These are phyloP conservation scores for Rhinogobius similis DNA, from an alignment of 2,113 vertebrate genomes.

Conservation along the genomic window DNA sequence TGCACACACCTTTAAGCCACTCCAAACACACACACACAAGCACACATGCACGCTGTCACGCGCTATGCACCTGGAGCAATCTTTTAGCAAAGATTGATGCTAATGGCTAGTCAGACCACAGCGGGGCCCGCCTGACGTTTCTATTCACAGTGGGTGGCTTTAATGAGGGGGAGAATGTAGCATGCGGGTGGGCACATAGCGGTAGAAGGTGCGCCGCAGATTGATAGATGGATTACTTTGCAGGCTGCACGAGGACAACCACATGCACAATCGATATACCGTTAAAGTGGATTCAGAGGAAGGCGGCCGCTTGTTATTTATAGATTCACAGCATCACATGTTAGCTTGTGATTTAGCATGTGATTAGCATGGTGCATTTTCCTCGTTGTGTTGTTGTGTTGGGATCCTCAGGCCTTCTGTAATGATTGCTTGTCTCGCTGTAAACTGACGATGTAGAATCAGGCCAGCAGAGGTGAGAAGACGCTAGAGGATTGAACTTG, in stretches of 20 bases:
- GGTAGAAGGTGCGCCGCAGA: constrained; percentile 16
- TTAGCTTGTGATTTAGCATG: constrained; percentile 15
- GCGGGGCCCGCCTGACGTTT: constrained; percentile 22
- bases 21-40: constrained; percentile 3
- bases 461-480: constrained; percentile 38
- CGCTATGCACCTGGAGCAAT: constrained; percentile 30
- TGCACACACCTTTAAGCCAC: constrained; percentile 1
- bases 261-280: neutral
- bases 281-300: constrained; percentile 46
- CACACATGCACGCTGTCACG: constrained; percentile 20
- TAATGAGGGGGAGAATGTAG: constrained; percentile 26
- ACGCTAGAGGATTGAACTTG: neutral
- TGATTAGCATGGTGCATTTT: constrained; percentile 21
- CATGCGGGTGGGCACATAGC: constrained; percentile 39
- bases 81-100: constrained; percentile 60
- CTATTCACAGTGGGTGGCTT: constrained; percentile 31
- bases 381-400: constrained; percentile 42
- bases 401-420: constrained; percentile 20
- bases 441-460: neutral
- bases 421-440: constrained; percentile 4
- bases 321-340: neutral
- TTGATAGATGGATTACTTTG: constrained; percentile 24
- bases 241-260: neutral
- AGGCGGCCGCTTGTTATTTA: constrained; percentile 14
- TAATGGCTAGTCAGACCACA: constrained; percentile 17